Evolutionary conservation across 2,888 invertebrate genomes (phyloP), one percentile per base, ranked within the genome.

Genomic region (Syrista parreyssii): DNA sequence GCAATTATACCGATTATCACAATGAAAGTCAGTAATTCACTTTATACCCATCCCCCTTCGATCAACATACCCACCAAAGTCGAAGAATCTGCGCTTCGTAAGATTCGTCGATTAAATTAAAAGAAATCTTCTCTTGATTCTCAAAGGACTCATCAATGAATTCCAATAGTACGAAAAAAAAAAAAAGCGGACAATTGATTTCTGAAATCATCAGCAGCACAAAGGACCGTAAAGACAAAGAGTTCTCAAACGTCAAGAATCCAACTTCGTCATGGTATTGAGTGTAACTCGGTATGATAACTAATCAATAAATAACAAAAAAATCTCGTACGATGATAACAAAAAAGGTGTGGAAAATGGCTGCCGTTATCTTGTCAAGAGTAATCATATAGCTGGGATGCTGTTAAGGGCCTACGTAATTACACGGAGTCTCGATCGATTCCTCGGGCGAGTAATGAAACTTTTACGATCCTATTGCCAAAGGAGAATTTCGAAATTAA

Each of bases 351-450:
- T 23, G 23, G 9, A 55, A 55, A 55, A 55, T 55, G 55, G 55
- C 55, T 55, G 55, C 55, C 2, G 55, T 55, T 55, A 55, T 23
- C 23, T 23, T 23, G 6, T 23, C 9, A 23, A 55, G 55, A 55
- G 55, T 55, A 55, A 23, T 23, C 23, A 55, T 23, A 23, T 23
- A 55, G 23, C 9, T 9, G 55, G 55, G 55, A 55, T 55, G 55
- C 55, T 55, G 55, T 23, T 71, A 87, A 84, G 84, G 86, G 83
- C 80, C 80, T 86, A 86, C 84, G 86, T 84, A 89, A 91, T 89
- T 90, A 89, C 88, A 89, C 88, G 89, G 85, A 81, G 82, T 83
- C 82, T 79, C 87, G 90, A 91, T 91, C 90, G 89, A 90, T 90
- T 88, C 85, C 84, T 83, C 85, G 87, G 85, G 80, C 81, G 81